Conservation (phyloP, 2,113 vertebrate species). For the Saguinus midas region DNA sequence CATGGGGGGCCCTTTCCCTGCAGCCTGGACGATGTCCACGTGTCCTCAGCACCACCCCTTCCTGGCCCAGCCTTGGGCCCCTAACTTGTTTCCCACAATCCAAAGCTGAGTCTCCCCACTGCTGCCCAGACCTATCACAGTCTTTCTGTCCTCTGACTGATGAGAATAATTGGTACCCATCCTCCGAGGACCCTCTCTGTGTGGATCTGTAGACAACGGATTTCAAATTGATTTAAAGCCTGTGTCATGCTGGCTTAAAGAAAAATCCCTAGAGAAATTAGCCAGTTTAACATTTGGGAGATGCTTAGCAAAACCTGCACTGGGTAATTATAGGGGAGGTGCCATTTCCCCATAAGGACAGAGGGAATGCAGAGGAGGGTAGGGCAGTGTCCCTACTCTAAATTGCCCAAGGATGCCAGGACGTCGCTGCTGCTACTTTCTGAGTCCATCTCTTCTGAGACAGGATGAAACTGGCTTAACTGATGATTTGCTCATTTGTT, state of each 20-base stretch:
- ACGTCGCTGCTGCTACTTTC: rapidly evolving
- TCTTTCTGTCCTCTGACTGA: conserved; percentile 41
- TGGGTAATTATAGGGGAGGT: neutral
- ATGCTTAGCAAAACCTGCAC: neutral
- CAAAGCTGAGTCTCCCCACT: neutral
- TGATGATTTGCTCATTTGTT: neutral
- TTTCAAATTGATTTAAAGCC: conserved; percentile 76
- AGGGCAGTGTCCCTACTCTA: neutral
- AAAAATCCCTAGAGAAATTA: conserved; percentile 62
- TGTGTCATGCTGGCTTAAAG: conserved; percentile 61
- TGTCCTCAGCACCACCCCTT: rapidly evolving
- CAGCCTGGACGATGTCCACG: rapidly evolving
- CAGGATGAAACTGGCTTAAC: rapidly evolving
- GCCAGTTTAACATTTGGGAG: conserved; percentile 26
- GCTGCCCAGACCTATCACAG: neutral
- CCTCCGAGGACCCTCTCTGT: conserved; percentile 15
- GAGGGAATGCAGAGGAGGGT: neutral
- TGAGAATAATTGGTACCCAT: conserved; percentile 39
- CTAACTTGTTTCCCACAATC: neutral
- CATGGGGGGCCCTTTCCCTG: neutral
- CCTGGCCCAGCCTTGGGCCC: neutral
- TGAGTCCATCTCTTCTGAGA: rapidly evolving
- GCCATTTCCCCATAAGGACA: neutral
- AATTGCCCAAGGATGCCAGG: neutral
- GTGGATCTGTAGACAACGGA: conserved; percentile 63